Evolutionary conservation across 2,113 vertebrate genomes (phyloP).

Genomic region (Spermophilus dauricus): DNA sequence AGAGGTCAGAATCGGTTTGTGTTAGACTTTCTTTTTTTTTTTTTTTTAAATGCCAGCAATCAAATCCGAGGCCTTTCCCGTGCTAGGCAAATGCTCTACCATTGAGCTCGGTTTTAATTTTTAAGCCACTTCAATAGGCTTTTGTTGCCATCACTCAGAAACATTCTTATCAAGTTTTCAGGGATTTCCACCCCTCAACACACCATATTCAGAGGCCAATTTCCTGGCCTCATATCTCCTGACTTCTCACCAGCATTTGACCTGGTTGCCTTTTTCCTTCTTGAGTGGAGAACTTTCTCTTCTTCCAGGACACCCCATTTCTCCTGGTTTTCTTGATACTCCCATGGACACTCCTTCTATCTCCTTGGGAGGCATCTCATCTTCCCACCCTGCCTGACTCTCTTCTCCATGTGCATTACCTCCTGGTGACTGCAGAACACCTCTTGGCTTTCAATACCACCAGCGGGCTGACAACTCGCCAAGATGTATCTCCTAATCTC

Average conservation of each 20-base stretch:
- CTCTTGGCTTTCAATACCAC: not conserved
- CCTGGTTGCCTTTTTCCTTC: not conserved
- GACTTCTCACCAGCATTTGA: not conserved
- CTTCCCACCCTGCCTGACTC: not conserved
- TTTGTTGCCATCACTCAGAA: not conserved
- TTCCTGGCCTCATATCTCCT: not conserved
- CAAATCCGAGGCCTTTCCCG: not conserved
- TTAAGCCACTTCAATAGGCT: not conserved
- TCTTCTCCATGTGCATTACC: not conserved
- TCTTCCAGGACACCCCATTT: not conserved
- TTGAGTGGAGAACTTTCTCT: not conserved
- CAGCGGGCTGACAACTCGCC: not conserved
- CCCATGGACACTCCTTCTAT: not conserved
- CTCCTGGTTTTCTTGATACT: not conserved
- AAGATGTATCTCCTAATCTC: not conserved
- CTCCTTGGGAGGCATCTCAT: not conserved
- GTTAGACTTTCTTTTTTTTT: not conserved
- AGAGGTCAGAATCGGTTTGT: not conserved
- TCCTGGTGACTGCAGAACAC: not conserved
- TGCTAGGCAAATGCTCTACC: not conserved
- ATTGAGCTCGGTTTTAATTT: not conserved
- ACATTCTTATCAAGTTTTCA: not conserved
- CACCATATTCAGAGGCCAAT: not conserved
- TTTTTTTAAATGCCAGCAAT: not conserved
- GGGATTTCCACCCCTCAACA: rapidly evolving